Base-by-base conservation (phyloP, 2,888 invertebrate species). In the Hydriomena furcata region DNA sequence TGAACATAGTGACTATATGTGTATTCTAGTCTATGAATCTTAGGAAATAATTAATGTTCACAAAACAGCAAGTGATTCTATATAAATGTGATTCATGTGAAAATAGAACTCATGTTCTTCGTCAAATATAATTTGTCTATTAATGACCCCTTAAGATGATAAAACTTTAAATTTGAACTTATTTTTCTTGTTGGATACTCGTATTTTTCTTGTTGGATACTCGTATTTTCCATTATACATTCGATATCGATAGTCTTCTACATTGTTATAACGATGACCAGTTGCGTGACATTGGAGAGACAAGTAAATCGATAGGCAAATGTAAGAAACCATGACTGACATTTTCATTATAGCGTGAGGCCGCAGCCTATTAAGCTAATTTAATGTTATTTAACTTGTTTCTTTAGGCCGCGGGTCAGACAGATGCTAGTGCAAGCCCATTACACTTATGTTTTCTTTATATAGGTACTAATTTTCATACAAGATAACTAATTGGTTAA, bases 361-460 rank as follows among this genome's bases (percentile, higher is more conserved):
- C 35, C 42, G 36, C 43, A 28, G 52, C 40, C 55, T 55, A 63
- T 71, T 70, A 66, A 62, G 59, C 60, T 66, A 68, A 73, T 73
- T 71, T 55, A 48, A 49, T 58, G 55, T 57, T 59, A 65, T 64
- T 66, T 61, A 61, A 62, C 46, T 58, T 55, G 56, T 51, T 63
- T 63, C 52, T 65, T 61, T 48, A 60, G 74, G 70, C 70, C 67
- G 30, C 13, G 60, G 73, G 70, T 68, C 72, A 68, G 61, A 48
- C 68, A 68, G 65, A 64, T 17, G 17, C 17, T 17, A 17, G 17
- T 70, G 67, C 54, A 55, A 47, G 34, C 34, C 30, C 25, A 44
- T 43, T 50, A n/a, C 34, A 36, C 23, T 43, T 10, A 34, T 44
- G 34, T 13, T 20, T 6, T 35, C 28, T 32, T 31, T 37, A 30